phyloP scores from a whole-genome alignment of 2,113 vertebrate species.

The Aphyosemion australe region DNA sequence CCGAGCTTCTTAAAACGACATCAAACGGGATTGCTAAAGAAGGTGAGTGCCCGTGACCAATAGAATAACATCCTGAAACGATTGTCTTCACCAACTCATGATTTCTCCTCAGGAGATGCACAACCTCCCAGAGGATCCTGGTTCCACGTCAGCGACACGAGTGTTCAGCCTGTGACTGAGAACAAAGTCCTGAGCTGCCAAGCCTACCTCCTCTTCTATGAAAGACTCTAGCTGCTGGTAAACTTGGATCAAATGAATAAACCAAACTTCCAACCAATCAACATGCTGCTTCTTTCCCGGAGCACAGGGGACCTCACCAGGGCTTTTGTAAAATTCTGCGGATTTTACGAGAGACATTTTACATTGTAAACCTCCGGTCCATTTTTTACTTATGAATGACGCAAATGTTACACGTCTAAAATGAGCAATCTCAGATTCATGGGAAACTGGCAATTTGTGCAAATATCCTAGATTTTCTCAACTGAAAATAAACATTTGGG shows the following conservation, averaged over 20 bases:
- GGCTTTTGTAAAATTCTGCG: slow-evolving; percentile 4
- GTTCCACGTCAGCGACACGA: slow-evolving; percentile 94
- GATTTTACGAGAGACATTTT: slow-evolving; percentile 3
- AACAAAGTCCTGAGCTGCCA: slow-evolving; percentile 88
- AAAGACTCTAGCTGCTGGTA: slow-evolving; percentile 77
- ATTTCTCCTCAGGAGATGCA: slow-evolving; percentile 53
- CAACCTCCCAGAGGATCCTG: slow-evolving; percentile 84
- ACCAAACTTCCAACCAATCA: slow-evolving; percentile 3
- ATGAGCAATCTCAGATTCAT: neutral
- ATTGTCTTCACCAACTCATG: neutral
- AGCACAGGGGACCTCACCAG: neutral
- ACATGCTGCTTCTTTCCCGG: slow-evolving; percentile 27
- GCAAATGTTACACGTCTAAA: too few relatives aligned
- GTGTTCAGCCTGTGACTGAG: slow-evolving; percentile 85
- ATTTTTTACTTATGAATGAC: neutral
- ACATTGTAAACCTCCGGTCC: neutral
- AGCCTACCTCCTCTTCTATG: slow-evolving; percentile 98
- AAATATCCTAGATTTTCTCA: neutral
- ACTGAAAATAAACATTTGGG: neutral
- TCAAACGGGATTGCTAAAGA: slow-evolving; percentile 71
- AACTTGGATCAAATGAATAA: slow-evolving; percentile 23
- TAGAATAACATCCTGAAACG: neutral
- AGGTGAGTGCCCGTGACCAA: slow-evolving; percentile 68
- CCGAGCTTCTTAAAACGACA: slow-evolving; percentile 67
- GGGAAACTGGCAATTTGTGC: neutral